Base-by-base conservation (phyloP, 2,888 invertebrate genomes). In the Prosopocoilus inquinatus region DNA sequence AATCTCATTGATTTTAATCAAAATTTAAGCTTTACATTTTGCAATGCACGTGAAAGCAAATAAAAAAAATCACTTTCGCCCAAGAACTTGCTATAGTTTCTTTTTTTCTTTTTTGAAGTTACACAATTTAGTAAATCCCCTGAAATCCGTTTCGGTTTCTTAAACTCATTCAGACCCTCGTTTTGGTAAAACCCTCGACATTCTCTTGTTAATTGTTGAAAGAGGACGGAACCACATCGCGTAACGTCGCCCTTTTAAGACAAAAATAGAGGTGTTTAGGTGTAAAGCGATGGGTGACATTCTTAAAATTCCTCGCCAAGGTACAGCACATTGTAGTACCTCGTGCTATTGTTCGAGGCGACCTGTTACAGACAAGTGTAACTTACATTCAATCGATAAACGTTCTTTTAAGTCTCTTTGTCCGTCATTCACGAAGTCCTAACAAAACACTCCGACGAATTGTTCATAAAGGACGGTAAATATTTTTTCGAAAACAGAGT, bases 211-310 rank as follows among this genome's bases (percentile, higher is more conserved):
- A 59, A 52, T 39, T 54, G 51, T 49, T 16, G 38, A 16, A 55
- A 53, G 48, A 48, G 54, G 20, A 28, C 20, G 48, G 51, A 58
- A 55, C 51, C 20, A 28, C 20, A 28, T 5, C 20, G 20, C 20
- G 5, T 28, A 28, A 28, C 20, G 20, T 28, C 20, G 20, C 20
- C 20, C 20, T 28, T 28, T 28, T 28, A 28, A 28, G 20, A 28
- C 20, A 28, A 28, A 28, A 28, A 28, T 28, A 28, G 55, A 64
- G 61, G 65, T 64, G 66, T 66, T 63, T 64, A 52, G 60, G 61
- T 64, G 65, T 64, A 65, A 65, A 67, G 65, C 63, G 50, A 53
- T 55, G 54, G 59, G 59, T 61, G 64, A 65, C 66, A 67, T 64
- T 67, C 65, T 67, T 65, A 53, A 63, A 57, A 67, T 67, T 67